Evolutionary conservation across 2,888 invertebrate species (phyloP).

Genomic region (Hyposoter didymator): DNA sequence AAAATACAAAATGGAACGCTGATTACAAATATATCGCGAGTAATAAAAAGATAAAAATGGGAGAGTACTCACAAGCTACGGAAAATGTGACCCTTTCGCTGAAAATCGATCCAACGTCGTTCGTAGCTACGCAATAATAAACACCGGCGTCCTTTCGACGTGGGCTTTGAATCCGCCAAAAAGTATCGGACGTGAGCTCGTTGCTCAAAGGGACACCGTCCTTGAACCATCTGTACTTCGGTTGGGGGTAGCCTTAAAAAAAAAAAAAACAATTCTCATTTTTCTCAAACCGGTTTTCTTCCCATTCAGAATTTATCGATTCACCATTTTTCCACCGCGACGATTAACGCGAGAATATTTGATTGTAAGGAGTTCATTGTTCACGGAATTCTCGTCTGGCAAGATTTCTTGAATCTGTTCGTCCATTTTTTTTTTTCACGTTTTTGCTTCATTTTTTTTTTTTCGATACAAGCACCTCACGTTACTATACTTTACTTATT

Average conservation of each 20-base stretch:
- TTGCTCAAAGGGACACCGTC: conserved; percentile 91
- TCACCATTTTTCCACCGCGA: background rate
- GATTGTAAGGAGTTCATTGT: background rate
- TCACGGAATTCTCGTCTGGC: background rate
- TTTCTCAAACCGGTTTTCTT: background rate
- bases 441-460: conserved; percentile 21
- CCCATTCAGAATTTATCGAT: background rate
- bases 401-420: conserved; percentile 12
- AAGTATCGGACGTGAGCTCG: conserved; percentile 93
- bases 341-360: background rate
- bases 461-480: conserved; percentile 39
- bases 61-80: conserved; percentile 93
- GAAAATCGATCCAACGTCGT: conserved; percentile 96
- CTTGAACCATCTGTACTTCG: conserved; percentile 96
- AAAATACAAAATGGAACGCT: background rate
- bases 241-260: conserved; percentile 92
- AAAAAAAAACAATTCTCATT: background rate
- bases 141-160: conserved; percentile 93
- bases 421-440: conserved; percentile 15
- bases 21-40: background rate
- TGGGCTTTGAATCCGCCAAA: conserved; percentile 91
- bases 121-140: conserved; percentile 96
- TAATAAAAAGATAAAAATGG: conserved; percentile 53
- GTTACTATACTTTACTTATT: conserved; percentile 50
- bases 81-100: conserved; percentile 95